phyloP scores from a whole-genome alignment of 2,888 invertebrate genomes.

The Tanypteryx hageni region DNA sequence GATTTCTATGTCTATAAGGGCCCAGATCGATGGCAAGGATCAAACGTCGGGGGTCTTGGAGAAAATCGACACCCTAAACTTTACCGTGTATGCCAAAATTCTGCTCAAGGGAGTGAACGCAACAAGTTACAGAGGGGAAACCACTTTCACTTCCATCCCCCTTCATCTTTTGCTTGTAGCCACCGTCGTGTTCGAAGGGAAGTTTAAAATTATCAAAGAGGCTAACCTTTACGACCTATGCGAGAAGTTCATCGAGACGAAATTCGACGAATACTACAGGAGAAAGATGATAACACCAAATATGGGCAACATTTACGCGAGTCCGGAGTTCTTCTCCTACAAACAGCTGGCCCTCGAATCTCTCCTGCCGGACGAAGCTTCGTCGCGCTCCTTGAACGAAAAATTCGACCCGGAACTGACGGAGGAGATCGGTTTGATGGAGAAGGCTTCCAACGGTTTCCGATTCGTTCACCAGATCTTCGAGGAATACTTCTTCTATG shows the following conservation, averaged over 20 bases:
- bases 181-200: not conserved
- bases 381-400: not conserved
- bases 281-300: not conserved
- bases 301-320: not conserved
- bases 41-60: not conserved
- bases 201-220: not conserved
- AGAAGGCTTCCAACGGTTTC: not conserved
- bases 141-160: not conserved
- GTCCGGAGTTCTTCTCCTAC: conserved; percentile 25
- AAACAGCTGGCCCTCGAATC: conserved; percentile 25
- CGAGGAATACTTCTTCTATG: conserved; percentile 30
- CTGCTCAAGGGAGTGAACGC: not conserved
- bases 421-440: conserved; percentile 26
- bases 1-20: not conserved
- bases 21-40: not conserved
- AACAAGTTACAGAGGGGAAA: not conserved
- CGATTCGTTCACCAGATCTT: not conserved
- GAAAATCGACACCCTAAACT: not conserved
- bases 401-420: conserved; percentile 35
- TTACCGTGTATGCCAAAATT: not conserved
- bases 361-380: not conserved
- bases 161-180: not conserved
- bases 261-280: conserved; percentile 2
- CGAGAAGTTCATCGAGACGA: conserved; percentile 26
- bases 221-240: not conserved